Base-by-base conservation (phyloP, 1,140 invertebrate species). In the Belonocnema kinseyi region DNA sequence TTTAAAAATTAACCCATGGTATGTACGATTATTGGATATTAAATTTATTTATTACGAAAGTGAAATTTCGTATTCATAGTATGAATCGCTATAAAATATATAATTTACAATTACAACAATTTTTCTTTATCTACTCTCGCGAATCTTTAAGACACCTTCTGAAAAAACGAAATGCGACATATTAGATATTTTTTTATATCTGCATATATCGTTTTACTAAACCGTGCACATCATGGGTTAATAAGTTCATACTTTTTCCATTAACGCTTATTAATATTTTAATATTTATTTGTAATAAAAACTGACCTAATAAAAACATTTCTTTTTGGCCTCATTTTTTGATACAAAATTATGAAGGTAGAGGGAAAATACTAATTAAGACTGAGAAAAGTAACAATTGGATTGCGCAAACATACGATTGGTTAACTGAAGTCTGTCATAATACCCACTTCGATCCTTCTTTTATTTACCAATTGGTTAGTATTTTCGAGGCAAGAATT, bases 231-330 rank as follows among this genome's bases (percentile, higher is more conserved):
- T 71, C 81, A 83, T 80, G 77, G 78, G n/a, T 74, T 83, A 85
- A 53, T 79, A 74, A 82, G 86, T 83, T 86, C 79, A 85, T 85
- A 77, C 76, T 81, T 81, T 85, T 78, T 77, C 83, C 82, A 78
- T 83, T 86, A 88, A 89, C 85, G 83, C 85, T 80, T 87, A 88
- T 86, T 40, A 83, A 83, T 88, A 83, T 78, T 86, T 88, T 82
- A 79, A 84, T 84, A 83, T 83, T 86, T 80, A 79, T 85, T 75
- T 88, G 83, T 74, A 76, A 86, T 88, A 89, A 85, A 90, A 89
- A 89, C 81, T 87, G 85, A 89, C 82, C 81, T 86, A 86, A 85
- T 88, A 86, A 89, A 90, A 88, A 87, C 81, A 83, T 86, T 83
- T 83, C 77, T 82, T 88, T 88, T 89, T 90, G 89, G 89, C 88